Evolutionary conservation across 2,888 invertebrate species (phyloP), one percentile per base, ranked within the genome.

Genomic region (Zygothrica quintamaculata): DNA sequence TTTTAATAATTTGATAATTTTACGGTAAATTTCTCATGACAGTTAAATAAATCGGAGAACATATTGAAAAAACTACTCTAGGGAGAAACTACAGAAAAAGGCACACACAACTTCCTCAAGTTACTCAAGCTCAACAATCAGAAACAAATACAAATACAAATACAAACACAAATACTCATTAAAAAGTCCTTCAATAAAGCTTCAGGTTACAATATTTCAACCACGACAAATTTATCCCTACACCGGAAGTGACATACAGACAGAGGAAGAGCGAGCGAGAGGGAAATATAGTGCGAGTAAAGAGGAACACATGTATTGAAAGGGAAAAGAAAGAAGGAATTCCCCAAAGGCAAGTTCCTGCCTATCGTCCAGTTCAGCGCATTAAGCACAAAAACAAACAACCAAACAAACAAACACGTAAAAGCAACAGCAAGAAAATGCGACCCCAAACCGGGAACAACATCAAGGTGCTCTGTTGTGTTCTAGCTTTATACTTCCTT

Each of bases 121-220:
- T 40, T 22, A 36, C 11, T 18, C 18, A n/a, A 34, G 18, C 56
- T 72, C 46, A 43, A 55, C 84, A 80, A 76, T 70, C 66, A 74
- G 78, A 76, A 42, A 72, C 64, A 78, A 72, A 77, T 65, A 80
- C 59, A 78, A 72, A 77, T 65, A 80, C 59, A 74, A 81, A 76
- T 44, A 72, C 64, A 78, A 72, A 77, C 69, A 80, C 59, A 78
- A 72, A 77, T 65, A 80, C 59, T 85, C 86, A 79, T 82, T 85
- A 78, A 82, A 79, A 85, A 82, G 86, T 82, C 79, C 79, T 85
- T 78, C 75, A 66, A 58, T 51, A 61, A 75, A 60, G 79, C 86
- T 53, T 85, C 86, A 58, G 74, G 82, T 85, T 85, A 82, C 86
- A 78, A 73, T 56, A 68, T 71, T 74, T 68, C 67, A 85, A 67